Percentiles rank a stretch among this genome's conserved stretches.
Evolutionary conservation across 1,140 invertebrate species (phyloP).

Genomic region (Notospermus geniculatus): DNA sequence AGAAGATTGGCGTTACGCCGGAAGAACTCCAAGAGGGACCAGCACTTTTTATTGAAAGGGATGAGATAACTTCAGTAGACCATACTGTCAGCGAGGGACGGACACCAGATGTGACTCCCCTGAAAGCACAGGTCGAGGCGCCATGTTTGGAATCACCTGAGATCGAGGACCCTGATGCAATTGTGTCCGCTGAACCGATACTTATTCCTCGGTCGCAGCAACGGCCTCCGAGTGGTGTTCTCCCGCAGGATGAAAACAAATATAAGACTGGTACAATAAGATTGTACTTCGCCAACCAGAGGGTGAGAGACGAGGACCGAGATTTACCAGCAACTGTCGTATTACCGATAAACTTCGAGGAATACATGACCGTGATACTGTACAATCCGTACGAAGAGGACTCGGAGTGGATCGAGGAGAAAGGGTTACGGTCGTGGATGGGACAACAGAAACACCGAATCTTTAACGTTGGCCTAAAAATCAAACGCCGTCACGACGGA

Average conservation of each 20-base stretch:
- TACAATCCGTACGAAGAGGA: conserved; percentile 3
- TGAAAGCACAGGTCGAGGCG: not conserved
- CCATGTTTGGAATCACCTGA: not conserved
- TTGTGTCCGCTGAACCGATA: not conserved
- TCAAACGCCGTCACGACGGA: conserved; percentile 6
- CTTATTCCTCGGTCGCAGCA: not conserved
- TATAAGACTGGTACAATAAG: not conserved
- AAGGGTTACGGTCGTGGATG: conserved; percentile 6
- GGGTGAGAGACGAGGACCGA: not conserved
- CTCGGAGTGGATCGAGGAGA: not conserved
- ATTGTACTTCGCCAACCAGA: conserved; percentile 4
- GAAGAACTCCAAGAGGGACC: not conserved
- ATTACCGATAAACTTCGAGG: not conserved
- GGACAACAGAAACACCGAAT: conserved; percentile 3
- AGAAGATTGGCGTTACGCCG: not conserved
- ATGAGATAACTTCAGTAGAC: not conserved
- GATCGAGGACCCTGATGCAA: not conserved
- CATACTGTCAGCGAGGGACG: not conserved
- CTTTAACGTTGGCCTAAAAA: conserved; percentile 1
- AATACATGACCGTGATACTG: not conserved
- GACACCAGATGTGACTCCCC: not conserved
- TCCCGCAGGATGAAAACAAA: not conserved
- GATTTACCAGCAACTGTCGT: not conserved
- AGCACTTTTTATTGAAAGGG: too few species aligned
- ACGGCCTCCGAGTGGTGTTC: not conserved